Evolutionary conservation across 2,888 invertebrate genomes (phyloP).

Genomic region (Rotaria magnacalcarata): DNA sequence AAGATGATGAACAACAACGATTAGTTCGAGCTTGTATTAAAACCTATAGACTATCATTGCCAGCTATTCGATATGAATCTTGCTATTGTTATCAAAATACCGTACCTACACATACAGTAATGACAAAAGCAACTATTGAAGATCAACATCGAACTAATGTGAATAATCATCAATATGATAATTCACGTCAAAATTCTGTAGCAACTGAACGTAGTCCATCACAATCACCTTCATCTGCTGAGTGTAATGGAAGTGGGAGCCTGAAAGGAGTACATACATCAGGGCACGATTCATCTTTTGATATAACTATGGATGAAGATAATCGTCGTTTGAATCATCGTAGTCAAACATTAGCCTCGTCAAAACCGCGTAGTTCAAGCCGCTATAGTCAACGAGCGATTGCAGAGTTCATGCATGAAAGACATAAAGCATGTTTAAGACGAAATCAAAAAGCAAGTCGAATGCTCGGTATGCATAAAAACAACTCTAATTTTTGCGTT

Average conservation of each 20-base stretch:
- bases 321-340: background rate
- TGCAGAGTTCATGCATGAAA: constrained; percentile 13
- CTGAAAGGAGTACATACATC: background rate
- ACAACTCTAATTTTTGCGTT: background rate
- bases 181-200: background rate
- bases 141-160: background rate
- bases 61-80: background rate
- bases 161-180: background rate
- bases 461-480: constrained; percentile 35
- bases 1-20: background rate
- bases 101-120: background rate
- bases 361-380: constrained; percentile 4
- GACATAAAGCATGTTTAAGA: constrained; percentile 40
- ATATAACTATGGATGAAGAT: background rate
- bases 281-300: background rate
- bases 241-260: background rate
- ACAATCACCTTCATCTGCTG: background rate
- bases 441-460: constrained; percentile 44
- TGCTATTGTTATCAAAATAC: background rate
- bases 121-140: background rate
- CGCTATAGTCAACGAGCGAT: background rate
- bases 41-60: background rate
- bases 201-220: background rate
- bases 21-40: background rate
- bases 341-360: background rate